Percentiles rank a stretch among this genome's conserved stretches.
Evolutionary conservation across 2,888 invertebrate species (phyloP).

Genomic region (Parnassius mnemosyne): DNA sequence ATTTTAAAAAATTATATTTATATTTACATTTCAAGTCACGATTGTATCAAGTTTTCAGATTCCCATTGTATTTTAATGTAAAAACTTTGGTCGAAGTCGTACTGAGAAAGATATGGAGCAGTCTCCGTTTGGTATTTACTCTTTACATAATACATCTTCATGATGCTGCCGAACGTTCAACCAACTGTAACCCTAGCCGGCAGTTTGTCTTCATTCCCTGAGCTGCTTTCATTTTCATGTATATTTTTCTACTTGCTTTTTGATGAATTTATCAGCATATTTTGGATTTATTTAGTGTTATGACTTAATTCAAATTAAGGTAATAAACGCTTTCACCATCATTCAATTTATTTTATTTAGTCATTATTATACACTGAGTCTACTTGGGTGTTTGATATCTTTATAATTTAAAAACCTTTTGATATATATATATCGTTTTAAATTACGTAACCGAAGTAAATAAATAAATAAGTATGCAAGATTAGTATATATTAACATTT

Average conservation of each 20-base stretch:
- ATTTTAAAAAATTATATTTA: conserved; percentile 21
- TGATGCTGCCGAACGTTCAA: conserved; percentile 44
- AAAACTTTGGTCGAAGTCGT: conserved; percentile 38
- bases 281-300: conserved; percentile 4
- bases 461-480: too few relatives aligned
- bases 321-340: too few relatives aligned
- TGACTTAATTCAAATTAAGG: too few relatives aligned
- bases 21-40: conserved; percentile 39
- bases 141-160: conserved; percentile 53
- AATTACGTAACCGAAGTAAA: too few relatives aligned
- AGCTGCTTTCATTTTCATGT: conserved; percentile 38
- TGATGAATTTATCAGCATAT: conserved; percentile 9
- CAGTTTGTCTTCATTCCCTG: conserved; percentile 45
- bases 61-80: conserved; percentile 40
- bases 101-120: conserved; percentile 19
- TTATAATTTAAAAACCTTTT: too few relatives aligned
- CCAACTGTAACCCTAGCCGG: conserved; percentile 38
- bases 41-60: conserved; percentile 30
- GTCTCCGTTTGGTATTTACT: conserved; percentile 37
- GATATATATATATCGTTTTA: too few relatives aligned
- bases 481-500: too few relatives aligned
- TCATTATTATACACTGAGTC: too few relatives aligned
- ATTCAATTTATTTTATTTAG: too few relatives aligned
- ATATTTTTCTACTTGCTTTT: conserved; percentile 32
- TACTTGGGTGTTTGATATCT: too few relatives aligned